Base-by-base conservation (phyloP, 1,140 invertebrate genomes). In the Papilio aristodemus region DNA sequence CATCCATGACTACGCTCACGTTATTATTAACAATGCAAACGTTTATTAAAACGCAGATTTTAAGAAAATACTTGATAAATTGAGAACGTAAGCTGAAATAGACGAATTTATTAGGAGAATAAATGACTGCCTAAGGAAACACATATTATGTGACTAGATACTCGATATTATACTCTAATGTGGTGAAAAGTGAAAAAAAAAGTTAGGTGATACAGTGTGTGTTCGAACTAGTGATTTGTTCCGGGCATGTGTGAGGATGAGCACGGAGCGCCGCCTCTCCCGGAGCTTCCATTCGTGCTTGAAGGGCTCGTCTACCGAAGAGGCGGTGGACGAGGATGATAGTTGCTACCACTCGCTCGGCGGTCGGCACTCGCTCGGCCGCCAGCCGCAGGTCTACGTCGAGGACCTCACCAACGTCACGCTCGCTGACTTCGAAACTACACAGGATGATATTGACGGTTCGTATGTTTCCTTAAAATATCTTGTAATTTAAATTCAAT, bases 271-370 rank as follows among this genome's bases (percentile, higher is more conserved):
- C 72, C 90, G 93, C 41, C 90, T 94, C 10, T 94, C 93, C n/a
- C 91, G 94, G 72, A 94, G 94, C 86, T 94, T 94, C 83, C 93
- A 94, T 87, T 94, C 94, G 54, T 94, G 94, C 75, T 90, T 94
- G 70, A 93, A 94, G 71, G 94, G 94, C 71, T 94, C 94, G 72
- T 94, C 94, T 72, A 93, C 93, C 62, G 93, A 94, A 78, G 93
- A 93, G 76, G 92, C 83, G 13, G 84, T 91, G 7, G 89, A 91
- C 67, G 89, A 91, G 7, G 89, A 90, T 50, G 89, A 90, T 37
- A 88, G 78, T 62, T 91, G 87, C 73, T 91, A 91, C 75, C 89
- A 91, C 78, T 90, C 87, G 6, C 77, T 91, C 9, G 86, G 89
- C 43, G 89, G 89, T 11, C 77, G 87, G 6, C 87, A 91, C 72